Evolutionary conservation across 2,888 invertebrate genomes (phyloP).

Genomic region (Slavum lentiscoides): DNA sequence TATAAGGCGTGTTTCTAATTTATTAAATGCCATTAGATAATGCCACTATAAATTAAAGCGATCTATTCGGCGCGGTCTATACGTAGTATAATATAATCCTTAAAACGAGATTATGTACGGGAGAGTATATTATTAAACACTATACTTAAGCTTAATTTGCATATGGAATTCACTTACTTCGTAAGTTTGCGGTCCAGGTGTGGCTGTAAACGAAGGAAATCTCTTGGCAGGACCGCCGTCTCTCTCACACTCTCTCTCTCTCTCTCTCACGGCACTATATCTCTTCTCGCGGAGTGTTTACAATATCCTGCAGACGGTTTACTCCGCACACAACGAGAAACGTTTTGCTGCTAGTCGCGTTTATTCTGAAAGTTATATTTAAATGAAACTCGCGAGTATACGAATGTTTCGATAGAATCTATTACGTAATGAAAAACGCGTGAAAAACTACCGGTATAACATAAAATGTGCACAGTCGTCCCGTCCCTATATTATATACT

Average conservation of each 20-base stretch:
- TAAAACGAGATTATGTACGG: constrained; percentile 29
- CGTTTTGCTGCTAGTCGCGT: not conserved
- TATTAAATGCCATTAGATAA: constrained; percentile 17
- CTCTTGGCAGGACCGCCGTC: not conserved
- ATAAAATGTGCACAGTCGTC: no score
- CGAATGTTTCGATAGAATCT: no score
- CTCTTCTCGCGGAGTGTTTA: constrained; percentile 18
- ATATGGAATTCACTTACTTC: constrained; percentile 36
- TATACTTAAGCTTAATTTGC: constrained; percentile 24
- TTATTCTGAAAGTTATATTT: no score
- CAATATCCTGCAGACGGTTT: not conserved
- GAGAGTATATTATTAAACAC: constrained; percentile 33
- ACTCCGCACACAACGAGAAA: not conserved
- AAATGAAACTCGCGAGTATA: no score
- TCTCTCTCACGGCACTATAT: no score
- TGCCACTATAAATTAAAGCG: constrained; percentile 15
- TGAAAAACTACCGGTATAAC: no score
- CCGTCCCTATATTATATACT: no score
- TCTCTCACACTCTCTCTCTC: not conserved
- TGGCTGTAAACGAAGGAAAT: not conserved
- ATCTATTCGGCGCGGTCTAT: not conserved
- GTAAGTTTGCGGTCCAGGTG: constrained; percentile 35
- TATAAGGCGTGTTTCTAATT: constrained; percentile 23
- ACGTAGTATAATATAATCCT: constrained; percentile 10
- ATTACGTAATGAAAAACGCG: no score